Base-by-base conservation (phyloP, 2,888 invertebrate genomes). In the Drosophila aldrichi region DNA sequence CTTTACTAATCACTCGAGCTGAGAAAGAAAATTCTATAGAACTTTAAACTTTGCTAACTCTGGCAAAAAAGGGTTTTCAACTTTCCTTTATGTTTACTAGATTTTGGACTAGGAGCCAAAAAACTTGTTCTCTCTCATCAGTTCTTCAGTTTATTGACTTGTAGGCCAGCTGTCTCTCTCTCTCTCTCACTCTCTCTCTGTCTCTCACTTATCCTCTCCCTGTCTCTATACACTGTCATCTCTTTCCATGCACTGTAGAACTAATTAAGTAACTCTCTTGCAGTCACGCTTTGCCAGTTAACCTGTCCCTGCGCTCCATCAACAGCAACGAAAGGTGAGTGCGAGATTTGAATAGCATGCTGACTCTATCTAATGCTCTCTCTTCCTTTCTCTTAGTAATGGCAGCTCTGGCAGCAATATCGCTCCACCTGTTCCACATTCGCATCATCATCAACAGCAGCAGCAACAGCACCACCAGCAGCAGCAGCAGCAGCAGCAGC, bases 211-310 rank as follows among this genome's bases (percentile, higher is more conserved):
- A 7, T 8, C 25, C 16, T 3, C 22, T 44, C 16, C 20, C 5
- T 58, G 4, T 36, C 46, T 29, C 44, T 16, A 43, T 43, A 25
- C 14, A 43, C 18, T 18, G 2, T 2, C n/a, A 9, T 46, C 16
- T 46, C 25, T 25, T 29, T 46, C 46, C 9, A 25, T 25, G 25
- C 5, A 5, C 1, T 2, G 1, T 12, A n/a, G 6, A 29, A 29
- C 29, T 48, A 48, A 48, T 48, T 0, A n/a, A 29, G 29, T n/a
- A 48, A 29, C 48, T 29, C n/a, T 32, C 25, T 54, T 54, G 18
- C 57, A 92, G 92, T 62, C 85, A 90, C 70, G 84, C 90, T 56
- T 64, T 92, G 65, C 92, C 92, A 12, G 92, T 92, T 20, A 92
- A 92, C 77, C 78, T 92, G 57, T 92, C 92, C 52, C 88, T 92